A percentile compares a stretch with the other conserved stretches of the same genome.
These are phyloP conservation scores for Cheilinus undulatus DNA, from an alignment of 2,113 vertebrate genomes.

Conservation along the genomic window DNA sequence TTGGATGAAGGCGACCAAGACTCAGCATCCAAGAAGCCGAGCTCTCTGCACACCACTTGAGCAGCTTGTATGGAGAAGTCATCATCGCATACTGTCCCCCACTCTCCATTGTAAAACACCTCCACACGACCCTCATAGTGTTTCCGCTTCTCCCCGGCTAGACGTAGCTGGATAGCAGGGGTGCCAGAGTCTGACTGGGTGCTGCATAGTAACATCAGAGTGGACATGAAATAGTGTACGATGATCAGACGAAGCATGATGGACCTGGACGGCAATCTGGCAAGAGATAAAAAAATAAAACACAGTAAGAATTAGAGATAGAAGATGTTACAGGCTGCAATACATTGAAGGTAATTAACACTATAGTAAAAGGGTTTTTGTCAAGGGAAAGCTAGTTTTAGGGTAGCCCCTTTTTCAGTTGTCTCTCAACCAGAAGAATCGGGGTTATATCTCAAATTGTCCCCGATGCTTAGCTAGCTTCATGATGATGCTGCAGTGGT, in stretches of 20 bases:
- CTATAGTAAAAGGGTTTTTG: too few species aligned
- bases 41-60: constrained; percentile 90
- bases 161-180: constrained; percentile 88
- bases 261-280: constrained; percentile 21
- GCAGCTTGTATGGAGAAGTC: constrained; percentile 93
- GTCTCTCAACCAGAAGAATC: too few species aligned
- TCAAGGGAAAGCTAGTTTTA: too few species aligned
- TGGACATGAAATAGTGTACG: constrained; percentile 33
- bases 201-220: constrained; percentile 58
- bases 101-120: constrained; percentile 88
- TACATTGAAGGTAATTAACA: neutral
- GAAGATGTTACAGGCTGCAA: neutral
- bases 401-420: too few species aligned
- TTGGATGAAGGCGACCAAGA: constrained; percentile 91
- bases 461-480: too few species aligned
- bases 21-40: constrained; percentile 89
- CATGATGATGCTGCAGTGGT: too few species aligned
- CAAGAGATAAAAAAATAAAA: constrained; percentile 13
- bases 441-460: too few species aligned
- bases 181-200: constrained; percentile 53
- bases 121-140: constrained; percentile 94
- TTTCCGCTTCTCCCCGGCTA: constrained; percentile 91
- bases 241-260: constrained; percentile 55
- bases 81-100: constrained; percentile 96
- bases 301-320: neutral